These are phyloP conservation scores for Lutjanus campechanus DNA, from an alignment of 2,797 vertebrate species.

Conservation along the genomic window DNA sequence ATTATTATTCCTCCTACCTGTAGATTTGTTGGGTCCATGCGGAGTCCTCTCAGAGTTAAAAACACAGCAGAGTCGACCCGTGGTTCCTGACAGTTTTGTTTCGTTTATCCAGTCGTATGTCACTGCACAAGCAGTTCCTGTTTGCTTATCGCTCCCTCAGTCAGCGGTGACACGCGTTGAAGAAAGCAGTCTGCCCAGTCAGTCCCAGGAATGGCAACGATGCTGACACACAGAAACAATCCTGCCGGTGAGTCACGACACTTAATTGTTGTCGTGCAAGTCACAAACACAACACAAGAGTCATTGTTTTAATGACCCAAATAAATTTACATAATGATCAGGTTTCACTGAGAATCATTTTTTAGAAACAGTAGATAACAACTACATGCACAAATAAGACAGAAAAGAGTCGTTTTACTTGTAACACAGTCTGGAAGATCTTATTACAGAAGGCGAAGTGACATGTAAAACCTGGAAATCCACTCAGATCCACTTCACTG, in stretches of 20 bases:
- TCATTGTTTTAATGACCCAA: neutral
- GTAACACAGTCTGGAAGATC: neutral
- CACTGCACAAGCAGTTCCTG: constrained; percentile 68
- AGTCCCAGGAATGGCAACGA: constrained; percentile 70
- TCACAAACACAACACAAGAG: constrained; percentile 13
- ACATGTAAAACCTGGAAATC: neutral
- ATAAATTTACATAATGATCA: neutral
- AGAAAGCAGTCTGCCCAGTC: constrained; percentile 41
- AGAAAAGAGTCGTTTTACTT: neutral
- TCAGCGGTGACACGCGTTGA: constrained; percentile 27
- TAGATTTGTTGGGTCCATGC: constrained; percentile 85
- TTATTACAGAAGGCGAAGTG: neutral
- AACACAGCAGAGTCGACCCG: constrained; percentile 3
- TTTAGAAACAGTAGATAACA: neutral
- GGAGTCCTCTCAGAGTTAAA: constrained; percentile 28
- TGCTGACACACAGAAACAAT: constrained; percentile 32
- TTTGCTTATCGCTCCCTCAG: constrained; percentile 50
- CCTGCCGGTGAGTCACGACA: constrained; percentile 67
- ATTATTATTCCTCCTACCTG: constrained; percentile 76
- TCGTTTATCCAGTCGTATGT: constrained; percentile 40
- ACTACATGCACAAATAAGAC: neutral
- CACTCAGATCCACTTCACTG: neutral
- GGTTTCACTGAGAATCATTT: accelerated
- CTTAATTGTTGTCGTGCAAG: constrained; percentile 35
- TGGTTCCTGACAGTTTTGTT: constrained; percentile 21